A percentile compares a stretch with the other conserved stretches of the same genome.
These are phyloP conservation scores for Rhamnusium bicolor DNA, from an alignment of 2,888 invertebrate genomes.

Conservation along the genomic window DNA sequence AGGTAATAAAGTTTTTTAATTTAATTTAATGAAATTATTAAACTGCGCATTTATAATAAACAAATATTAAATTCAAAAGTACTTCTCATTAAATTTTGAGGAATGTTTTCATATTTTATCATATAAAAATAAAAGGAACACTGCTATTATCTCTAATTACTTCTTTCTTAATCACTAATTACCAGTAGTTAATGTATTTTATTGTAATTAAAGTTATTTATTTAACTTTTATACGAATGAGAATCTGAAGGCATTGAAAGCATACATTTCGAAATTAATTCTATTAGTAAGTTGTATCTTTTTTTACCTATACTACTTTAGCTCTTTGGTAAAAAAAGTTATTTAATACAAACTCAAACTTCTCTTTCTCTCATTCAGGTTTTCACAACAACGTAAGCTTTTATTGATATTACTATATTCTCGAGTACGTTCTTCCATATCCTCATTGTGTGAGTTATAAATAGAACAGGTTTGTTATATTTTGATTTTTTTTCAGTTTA, in stretches of 20 bases:
- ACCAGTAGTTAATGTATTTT: conserved; percentile 46
- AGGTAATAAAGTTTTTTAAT: conserved; percentile 24
- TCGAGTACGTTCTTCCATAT: conserved; percentile 3
- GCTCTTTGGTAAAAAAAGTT: neutral
- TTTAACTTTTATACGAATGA: conserved; percentile 4
- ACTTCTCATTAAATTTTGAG: conserved; percentile 22
- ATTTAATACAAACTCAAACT: neutral
- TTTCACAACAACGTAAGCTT: conserved; percentile 8
- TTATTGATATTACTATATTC: conserved; percentile 24
- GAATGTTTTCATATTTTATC: conserved; percentile 12
- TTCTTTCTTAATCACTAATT: conserved; percentile 43
- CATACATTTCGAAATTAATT: neutral
- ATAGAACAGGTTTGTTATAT: conserved; percentile 10
- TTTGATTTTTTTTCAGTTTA: neutral
- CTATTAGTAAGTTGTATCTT: neutral
- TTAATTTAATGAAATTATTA: conserved; percentile 26
- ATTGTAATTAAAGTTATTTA: conserved; percentile 39
- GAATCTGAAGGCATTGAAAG: neutral
- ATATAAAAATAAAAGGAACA: conserved; percentile 7
- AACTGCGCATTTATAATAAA: conserved; percentile 22
- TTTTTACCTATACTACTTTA: neutral
- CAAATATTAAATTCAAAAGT: conserved; percentile 19
- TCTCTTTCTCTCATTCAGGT: conserved; percentile 8
- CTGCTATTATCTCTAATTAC: conserved; percentile 26
- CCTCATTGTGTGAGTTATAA: neutral